Evolutionary conservation across 2,797 vertebrate genomes (phyloP).

Genomic region (Aphelocoma californica): DNA sequence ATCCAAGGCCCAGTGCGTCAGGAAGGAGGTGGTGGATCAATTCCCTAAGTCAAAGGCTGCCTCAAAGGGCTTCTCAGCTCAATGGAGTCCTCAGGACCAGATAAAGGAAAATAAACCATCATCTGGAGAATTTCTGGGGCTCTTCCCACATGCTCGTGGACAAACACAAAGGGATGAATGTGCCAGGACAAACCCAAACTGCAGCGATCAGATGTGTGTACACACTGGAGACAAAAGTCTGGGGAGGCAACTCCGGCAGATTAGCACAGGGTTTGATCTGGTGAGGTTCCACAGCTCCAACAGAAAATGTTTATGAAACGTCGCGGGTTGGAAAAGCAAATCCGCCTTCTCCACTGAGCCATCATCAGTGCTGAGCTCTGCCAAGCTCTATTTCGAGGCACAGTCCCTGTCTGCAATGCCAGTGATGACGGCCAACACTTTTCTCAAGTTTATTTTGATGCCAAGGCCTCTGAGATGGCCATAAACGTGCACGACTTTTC

Average conservation of each 20-base stretch:
- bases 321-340: background rate
- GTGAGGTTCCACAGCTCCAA: background rate
- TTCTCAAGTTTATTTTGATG: background rate
- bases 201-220: background rate
- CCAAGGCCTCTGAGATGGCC: background rate
- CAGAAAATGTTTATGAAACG: background rate
- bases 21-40: background rate
- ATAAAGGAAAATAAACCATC: background rate
- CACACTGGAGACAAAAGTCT: background rate
- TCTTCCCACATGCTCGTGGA: fast-evolving
- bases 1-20: fast-evolving
- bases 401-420: background rate
- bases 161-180: background rate
- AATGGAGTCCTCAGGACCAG: background rate
- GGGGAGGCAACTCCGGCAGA: fast-evolving
- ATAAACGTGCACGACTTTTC: background rate
- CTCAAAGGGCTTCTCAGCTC: background rate
- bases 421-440: background rate
- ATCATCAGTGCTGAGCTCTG: background rate
- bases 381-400: constrained; percentile 39
- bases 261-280: background rate
- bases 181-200: background rate
- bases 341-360: background rate
- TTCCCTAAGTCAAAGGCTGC: too few species aligned
- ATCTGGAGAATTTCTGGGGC: background rate